Percentiles rank a stretch among this genome's conserved stretches.
phyloP scores from a whole-genome alignment of 2,888 invertebrate genomes.

The Trichogramma evanescens region DNA sequence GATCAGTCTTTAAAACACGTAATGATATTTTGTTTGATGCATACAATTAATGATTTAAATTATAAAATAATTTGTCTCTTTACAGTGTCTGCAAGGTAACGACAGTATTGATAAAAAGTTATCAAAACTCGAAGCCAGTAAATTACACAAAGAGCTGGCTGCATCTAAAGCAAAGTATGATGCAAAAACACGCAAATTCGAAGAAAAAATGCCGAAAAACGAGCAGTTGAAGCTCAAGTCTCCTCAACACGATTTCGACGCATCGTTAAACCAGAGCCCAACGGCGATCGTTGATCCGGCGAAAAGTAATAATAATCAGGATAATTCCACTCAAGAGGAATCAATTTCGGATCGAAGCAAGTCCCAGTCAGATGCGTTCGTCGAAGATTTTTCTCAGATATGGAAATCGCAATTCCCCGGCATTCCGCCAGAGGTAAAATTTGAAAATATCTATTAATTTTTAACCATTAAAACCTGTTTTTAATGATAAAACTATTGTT shows the following conservation, averaged over 20 bases:
- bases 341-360: slow-evolving; percentile 30
- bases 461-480: neutral
- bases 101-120: slow-evolving; percentile 13
- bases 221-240: slow-evolving; percentile 32
- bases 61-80: neutral
- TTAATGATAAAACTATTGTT: neutral
- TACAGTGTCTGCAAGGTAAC: slow-evolving; percentile 5
- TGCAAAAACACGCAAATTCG: slow-evolving; percentile 39
- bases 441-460: neutral
- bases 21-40: neutral
- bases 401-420: slow-evolving; percentile 28
- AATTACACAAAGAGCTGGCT: slow-evolving; percentile 19
- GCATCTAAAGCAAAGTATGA: slow-evolving; percentile 34
- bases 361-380: slow-evolving; percentile 40
- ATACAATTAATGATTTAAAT: neutral
- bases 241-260: slow-evolving; percentile 31
- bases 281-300: neutral
- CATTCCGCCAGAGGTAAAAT: slow-evolving; percentile 8
- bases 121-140: slow-evolving; percentile 9
- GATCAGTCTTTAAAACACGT: slow-evolving; percentile 21
- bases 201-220: slow-evolving; percentile 42
- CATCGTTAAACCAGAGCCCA: slow-evolving; percentile 27
- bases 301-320: slow-evolving; percentile 2
- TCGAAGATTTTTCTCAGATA: slow-evolving; percentile 39
- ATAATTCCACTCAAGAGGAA: slow-evolving; percentile 8